A percentile compares a stretch with the other conserved stretches of the same genome.
These are phyloP conservation scores for Microctenopoma steveboyesi DNA, from an alignment of 2,797 vertebrate species.

Conservation along the genomic window DNA sequence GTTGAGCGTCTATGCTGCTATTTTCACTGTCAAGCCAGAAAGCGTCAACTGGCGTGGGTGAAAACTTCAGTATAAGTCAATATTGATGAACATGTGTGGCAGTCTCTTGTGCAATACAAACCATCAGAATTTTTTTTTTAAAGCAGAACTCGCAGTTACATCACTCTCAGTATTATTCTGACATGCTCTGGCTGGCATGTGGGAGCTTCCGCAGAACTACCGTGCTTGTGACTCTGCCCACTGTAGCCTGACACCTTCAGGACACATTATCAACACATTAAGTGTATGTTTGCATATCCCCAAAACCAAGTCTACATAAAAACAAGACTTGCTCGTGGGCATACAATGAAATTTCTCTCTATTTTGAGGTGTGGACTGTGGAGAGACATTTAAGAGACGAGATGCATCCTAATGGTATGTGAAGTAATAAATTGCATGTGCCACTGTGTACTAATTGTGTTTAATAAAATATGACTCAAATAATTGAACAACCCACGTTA, in stretches of 20 bases:
- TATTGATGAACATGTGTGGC: slow-evolving; percentile 44
- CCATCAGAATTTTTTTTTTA: slow-evolving; percentile 26
- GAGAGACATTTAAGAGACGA: background rate
- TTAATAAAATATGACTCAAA: background rate
- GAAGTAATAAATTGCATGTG: background rate
- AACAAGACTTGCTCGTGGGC: background rate
- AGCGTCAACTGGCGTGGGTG: slow-evolving; percentile 26
- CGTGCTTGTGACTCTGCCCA: background rate
- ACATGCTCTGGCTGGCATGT: slow-evolving; percentile 15
- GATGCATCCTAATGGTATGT: background rate
- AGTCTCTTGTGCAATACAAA: slow-evolving; percentile 31
- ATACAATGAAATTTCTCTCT: background rate
- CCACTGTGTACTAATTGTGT: background rate
- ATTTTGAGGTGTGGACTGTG: background rate
- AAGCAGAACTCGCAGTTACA: slow-evolving; percentile 25
- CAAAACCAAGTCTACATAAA: slow-evolving; percentile 4
- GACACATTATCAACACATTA: background rate
- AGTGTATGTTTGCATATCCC: background rate
- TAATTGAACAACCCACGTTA: background rate
- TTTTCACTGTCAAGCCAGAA: slow-evolving; percentile 27
- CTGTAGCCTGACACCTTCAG: slow-evolving; percentile 8
- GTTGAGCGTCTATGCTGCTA: background rate
- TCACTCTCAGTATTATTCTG: slow-evolving; percentile 31
- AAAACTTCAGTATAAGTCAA: slow-evolving; percentile 32
- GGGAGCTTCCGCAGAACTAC: slow-evolving; percentile 21